These are phyloP conservation scores for Sabellastarte sp. DNA, from an alignment of 2,888 invertebrate genomes.

Conservation along the genomic window DNA sequence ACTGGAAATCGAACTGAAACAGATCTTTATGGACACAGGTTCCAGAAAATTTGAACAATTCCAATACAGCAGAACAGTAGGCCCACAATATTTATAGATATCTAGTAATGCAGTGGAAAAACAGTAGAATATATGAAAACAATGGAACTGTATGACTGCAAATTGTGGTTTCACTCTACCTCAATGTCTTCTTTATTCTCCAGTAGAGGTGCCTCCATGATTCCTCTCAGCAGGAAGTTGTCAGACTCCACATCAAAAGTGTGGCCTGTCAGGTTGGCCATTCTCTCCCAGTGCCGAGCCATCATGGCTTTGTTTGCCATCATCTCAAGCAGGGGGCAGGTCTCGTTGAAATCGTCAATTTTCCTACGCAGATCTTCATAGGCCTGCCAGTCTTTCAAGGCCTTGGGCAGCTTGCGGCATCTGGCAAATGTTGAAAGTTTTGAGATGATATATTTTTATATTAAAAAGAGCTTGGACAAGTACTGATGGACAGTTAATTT, in stretches of 20 bases:
- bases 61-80: background rate
- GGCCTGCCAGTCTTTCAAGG: constrained; percentile 89
- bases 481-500: too few species aligned
- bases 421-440: too few species aligned
- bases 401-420: constrained; percentile 91
- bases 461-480: too few species aligned
- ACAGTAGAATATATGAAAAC: too few species aligned
- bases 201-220: constrained; percentile 88
- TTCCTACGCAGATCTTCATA: constrained; percentile 94
- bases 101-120: too few species aligned
- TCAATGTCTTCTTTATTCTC: constrained; percentile 96
- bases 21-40: too few species aligned
- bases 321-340: constrained; percentile 90
- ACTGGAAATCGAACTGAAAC: too few species aligned
- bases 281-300: constrained; percentile 92
- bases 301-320: constrained; percentile 99
- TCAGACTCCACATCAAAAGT: constrained; percentile 89
- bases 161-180: too few species aligned
- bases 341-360: constrained; percentile 96
- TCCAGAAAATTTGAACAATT: background rate
- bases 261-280: constrained; percentile 85
- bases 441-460: too few species aligned
- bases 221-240: constrained; percentile 89
- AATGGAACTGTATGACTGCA: too few species aligned
- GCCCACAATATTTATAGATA: too few species aligned